These are phyloP conservation scores for Microcebus tavaratra DNA, from an alignment of 2,113 vertebrate genomes.

Conservation along the genomic window DNA sequence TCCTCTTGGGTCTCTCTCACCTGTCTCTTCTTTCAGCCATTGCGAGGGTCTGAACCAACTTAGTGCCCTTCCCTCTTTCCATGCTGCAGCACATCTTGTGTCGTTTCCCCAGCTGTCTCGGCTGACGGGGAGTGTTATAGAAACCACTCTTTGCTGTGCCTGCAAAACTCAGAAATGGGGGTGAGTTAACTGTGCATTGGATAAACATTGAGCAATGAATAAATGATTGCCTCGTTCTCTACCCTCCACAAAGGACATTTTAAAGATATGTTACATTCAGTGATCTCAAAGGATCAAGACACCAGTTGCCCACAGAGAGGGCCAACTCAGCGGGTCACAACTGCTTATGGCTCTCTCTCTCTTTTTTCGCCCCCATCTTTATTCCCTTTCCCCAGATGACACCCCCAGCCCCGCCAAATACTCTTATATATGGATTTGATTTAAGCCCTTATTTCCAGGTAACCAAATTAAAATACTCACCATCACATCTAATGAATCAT, in stretches of 20 bases:
- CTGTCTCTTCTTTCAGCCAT: neutral
- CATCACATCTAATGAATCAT: neutral
- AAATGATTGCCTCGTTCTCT: neutral
- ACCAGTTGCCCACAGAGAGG: rapidly evolving
- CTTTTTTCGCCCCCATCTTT: rapidly evolving
- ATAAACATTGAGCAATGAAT: rapidly evolving
- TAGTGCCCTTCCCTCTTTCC: no score
- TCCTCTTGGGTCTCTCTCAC: neutral
- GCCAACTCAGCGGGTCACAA: rapidly evolving
- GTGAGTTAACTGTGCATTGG: rapidly evolving
- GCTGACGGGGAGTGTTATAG: no score
- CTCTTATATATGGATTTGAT: neutral
- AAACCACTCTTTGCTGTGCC: neutral
- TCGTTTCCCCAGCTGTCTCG: rapidly evolving
- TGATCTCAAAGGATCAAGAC: neutral
- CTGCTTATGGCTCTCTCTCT: rapidly evolving
- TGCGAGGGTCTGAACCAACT: rapidly evolving
- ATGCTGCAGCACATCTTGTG: rapidly evolving
- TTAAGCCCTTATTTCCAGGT: neutral
- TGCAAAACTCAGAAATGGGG: neutral
- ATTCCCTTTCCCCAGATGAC: neutral
- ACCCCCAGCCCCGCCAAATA: neutral
- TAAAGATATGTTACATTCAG: neutral
- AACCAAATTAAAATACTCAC: neutral
- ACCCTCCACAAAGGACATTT: neutral